Conservation (phyloP, 2,888 invertebrate genomes). For the Pseudococcus viburni region DNA sequence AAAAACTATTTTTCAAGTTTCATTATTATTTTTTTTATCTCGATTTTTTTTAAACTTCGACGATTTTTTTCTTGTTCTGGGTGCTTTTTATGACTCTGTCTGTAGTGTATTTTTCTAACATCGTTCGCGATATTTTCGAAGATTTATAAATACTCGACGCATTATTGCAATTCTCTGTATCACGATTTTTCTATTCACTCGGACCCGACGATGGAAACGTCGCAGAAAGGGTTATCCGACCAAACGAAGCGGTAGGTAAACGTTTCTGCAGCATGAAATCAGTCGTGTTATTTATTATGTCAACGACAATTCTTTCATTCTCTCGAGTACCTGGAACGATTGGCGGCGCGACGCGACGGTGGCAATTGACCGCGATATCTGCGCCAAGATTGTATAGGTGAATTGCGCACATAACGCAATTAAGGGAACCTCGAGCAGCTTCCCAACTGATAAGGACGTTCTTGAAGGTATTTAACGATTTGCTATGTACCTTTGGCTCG, state of each 20-base stretch:
- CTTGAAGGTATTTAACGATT: slow-evolving; percentile 16
- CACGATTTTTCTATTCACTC: too few relatives aligned
- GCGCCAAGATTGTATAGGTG: neutral
- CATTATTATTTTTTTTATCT: too few relatives aligned
- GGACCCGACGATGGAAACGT: neutral
- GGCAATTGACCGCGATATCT: slow-evolving; percentile 29
- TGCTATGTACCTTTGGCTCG: neutral
- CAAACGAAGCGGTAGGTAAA: slow-evolving; percentile 18
- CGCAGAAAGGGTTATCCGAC: too few relatives aligned
- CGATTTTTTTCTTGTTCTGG: too few relatives aligned
- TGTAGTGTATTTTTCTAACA: too few relatives aligned
- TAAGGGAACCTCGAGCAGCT: neutral
- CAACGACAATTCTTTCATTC: neutral
- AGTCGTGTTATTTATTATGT: neutral
- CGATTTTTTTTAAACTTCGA: too few relatives aligned
- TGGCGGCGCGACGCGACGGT: neutral
- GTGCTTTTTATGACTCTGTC: too few relatives aligned
- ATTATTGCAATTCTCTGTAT: too few relatives aligned
- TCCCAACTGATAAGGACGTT: slow-evolving; percentile 29
- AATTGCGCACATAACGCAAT: slow-evolving; percentile 13
- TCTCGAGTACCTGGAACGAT: neutral
- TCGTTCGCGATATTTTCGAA: too few relatives aligned
- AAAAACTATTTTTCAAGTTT: too few relatives aligned
- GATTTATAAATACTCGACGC: too few relatives aligned
- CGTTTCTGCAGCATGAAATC: neutral